A percentile compares a stretch with the other conserved stretches of the same genome.
Evolutionary conservation across 2,797 vertebrate species (phyloP).

Genomic region (Tympanoctomys barrerae): DNA sequence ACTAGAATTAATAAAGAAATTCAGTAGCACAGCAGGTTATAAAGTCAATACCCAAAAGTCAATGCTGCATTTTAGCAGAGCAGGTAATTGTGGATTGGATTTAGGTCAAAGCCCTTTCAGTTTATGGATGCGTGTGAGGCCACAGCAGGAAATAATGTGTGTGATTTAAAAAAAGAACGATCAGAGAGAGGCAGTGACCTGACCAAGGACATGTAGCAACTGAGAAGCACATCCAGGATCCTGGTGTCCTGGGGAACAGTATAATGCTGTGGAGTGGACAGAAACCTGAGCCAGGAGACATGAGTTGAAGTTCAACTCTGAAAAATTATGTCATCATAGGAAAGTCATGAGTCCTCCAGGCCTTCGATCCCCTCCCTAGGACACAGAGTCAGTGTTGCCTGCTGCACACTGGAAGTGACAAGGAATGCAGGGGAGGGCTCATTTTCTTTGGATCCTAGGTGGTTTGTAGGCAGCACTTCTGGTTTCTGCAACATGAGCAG

Average conservation of each 20-base stretch:
- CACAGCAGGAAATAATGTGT: background rate
- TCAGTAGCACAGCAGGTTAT: too few species aligned
- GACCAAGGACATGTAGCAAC: background rate
- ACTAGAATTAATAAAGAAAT: too few species aligned
- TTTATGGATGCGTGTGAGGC: background rate
- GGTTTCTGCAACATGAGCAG: background rate
- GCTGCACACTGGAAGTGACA: background rate
- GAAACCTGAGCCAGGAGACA: background rate
- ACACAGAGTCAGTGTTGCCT: background rate
- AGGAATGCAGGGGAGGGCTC: background rate
- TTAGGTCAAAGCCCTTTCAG: constrained; percentile 63
- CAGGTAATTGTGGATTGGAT: background rate
- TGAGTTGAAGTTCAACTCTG: constrained; percentile 13
- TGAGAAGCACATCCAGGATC: background rate
- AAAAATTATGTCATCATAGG: background rate
- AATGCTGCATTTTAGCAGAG: background rate
- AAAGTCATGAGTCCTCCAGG: background rate
- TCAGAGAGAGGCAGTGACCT: background rate
- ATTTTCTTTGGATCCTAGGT: background rate
- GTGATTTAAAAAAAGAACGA: background rate
- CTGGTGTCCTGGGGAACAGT: background rate
- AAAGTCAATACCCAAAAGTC: too few species aligned
- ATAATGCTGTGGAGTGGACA: background rate
- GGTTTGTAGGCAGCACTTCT: background rate
- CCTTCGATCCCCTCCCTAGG: background rate